These are phyloP conservation scores for Xiphophorus couchianus DNA, from an alignment of 2,113 vertebrate species.

Conservation along the genomic window DNA sequence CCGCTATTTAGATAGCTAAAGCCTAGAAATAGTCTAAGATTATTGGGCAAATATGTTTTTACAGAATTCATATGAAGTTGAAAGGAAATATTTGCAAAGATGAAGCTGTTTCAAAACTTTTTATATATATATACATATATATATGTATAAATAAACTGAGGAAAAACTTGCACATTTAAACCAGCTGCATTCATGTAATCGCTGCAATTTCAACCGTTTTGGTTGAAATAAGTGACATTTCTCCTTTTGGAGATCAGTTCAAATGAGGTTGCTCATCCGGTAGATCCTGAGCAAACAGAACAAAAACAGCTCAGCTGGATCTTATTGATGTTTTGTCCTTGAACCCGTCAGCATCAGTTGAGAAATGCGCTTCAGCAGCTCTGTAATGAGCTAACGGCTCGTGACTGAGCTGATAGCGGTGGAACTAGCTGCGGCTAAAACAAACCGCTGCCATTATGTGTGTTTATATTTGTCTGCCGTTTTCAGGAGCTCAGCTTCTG, in stretches of 20 bases:
- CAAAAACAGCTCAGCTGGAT: background rate
- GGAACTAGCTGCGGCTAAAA: background rate
- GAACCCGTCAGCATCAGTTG: background rate
- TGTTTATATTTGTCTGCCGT: background rate
- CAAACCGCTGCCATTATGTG: background rate
- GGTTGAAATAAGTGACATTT: background rate
- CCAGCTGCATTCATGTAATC: background rate
- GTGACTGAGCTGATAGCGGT: background rate
- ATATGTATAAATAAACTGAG: background rate
- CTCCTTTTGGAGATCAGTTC: background rate
- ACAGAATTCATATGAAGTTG: background rate
- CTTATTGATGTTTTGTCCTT: background rate
- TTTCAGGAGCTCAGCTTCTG: background rate
- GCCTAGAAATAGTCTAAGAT: background rate
- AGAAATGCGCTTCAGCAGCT: background rate
- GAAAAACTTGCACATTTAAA: background rate
- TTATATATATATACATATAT: background rate
- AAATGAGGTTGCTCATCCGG: no score
- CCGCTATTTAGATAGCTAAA: background rate
- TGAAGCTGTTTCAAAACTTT: no score
- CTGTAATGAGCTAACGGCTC: background rate
- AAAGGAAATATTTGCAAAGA: background rate
- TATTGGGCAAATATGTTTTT: background rate
- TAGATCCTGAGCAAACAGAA: background rate
- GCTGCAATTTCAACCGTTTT: background rate